A percentile compares a stretch with the other conserved stretches of the same genome.
phyloP scores from a whole-genome alignment of 1,140 invertebrate genomes.

The Apis laboriosa region DNA sequence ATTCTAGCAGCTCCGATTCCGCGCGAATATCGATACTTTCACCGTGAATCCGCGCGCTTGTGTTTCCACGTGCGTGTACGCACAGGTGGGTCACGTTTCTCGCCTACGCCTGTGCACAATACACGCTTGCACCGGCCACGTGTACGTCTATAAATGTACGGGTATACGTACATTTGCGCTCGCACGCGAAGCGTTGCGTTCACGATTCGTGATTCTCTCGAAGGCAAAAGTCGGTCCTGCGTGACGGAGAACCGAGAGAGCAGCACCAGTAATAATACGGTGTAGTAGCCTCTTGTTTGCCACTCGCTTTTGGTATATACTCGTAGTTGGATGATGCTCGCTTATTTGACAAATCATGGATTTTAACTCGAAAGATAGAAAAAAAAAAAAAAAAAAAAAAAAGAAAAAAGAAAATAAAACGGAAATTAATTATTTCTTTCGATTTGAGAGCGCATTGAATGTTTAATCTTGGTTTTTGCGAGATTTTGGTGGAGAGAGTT shows the following conservation, averaged over 20 bases:
- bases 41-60: constrained; percentile 54
- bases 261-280: neutral
- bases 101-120: constrained; percentile 17
- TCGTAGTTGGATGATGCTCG: neutral
- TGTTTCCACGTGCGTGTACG: constrained; percentile 48
- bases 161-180: too few species aligned
- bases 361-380: too few species aligned
- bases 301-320: neutral
- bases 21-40: constrained; percentile 61
- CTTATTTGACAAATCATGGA: neutral
- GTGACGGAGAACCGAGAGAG: constrained; percentile 19
- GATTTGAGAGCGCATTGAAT: too few species aligned
- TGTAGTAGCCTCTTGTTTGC: neutral
- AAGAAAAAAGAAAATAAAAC: too few species aligned
- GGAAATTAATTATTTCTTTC: too few species aligned
- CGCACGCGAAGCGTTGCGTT: neutral
- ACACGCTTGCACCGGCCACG: neutral
- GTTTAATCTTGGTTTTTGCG: too few species aligned
- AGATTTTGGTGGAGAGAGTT: too few species aligned
- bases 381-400: too few species aligned
- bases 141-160: neutral
- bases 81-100: constrained; percentile 61
- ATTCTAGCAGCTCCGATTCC: constrained; percentile 41
- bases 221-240: constrained; percentile 39
- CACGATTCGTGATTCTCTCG: constrained; percentile 24